phyloP scores from a whole-genome alignment of 2,113 vertebrate species.

The Trichomycterus rosablanca region DNA sequence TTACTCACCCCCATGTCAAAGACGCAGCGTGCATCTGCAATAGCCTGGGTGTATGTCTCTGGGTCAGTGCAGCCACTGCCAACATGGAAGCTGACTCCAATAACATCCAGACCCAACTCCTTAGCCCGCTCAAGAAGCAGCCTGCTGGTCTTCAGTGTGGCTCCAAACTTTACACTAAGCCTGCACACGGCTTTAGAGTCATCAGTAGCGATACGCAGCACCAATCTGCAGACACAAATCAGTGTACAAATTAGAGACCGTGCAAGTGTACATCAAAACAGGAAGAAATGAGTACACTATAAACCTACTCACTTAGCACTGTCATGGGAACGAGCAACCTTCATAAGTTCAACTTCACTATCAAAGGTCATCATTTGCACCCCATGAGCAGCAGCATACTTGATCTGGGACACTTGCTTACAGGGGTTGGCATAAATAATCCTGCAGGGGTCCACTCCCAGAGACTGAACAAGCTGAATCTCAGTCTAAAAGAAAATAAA shows the following conservation, averaged over 20 bases:
- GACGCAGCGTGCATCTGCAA: constrained; percentile 87
- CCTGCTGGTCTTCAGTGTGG: constrained; percentile 83
- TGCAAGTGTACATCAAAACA: no score
- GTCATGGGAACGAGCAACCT: constrained; percentile 86
- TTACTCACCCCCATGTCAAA: constrained; percentile 92
- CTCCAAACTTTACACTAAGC: constrained; percentile 94
- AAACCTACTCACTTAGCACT: constrained; percentile 84
- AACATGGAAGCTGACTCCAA: constrained; percentile 96
- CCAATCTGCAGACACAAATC: constrained; percentile 68
- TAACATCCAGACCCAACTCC: constrained; percentile 81
- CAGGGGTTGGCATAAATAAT: constrained; percentile 98
- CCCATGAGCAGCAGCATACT: constrained; percentile 86
- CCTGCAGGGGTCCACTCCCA: constrained; percentile 82
- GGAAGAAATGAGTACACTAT: neutral
- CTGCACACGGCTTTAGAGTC: constrained; percentile 93
- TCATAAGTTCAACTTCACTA: constrained; percentile 92
- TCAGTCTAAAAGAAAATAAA: constrained; percentile 72
- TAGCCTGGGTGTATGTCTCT: constrained; percentile 82
- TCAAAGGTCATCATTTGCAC: constrained; percentile 99
- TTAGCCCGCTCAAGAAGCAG: constrained; percentile 85
- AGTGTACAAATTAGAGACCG: neutral
- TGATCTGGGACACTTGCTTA: constrained; percentile 96
- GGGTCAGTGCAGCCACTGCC: constrained; percentile 94
- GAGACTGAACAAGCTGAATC: constrained; percentile 89
- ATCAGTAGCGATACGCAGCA: constrained; percentile 92